These are phyloP conservation scores for Stigmatopora nigra DNA, from an alignment of 2,113 vertebrate species.

Conservation along the genomic window DNA sequence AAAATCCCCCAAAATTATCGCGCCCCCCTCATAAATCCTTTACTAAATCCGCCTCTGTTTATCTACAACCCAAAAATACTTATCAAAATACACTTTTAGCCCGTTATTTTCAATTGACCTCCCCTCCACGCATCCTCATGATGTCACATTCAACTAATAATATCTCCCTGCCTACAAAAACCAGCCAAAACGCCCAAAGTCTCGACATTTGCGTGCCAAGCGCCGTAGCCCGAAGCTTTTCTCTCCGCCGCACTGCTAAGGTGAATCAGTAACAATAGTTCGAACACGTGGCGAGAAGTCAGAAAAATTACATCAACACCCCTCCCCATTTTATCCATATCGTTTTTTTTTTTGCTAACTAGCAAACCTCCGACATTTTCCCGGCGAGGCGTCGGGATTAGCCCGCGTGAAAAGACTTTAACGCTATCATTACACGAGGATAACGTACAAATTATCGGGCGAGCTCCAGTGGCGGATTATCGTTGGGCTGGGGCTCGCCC, in stretches of 20 bases:
- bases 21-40: too few relatives aligned
- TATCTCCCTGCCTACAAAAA: not conserved
- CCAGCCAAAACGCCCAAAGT: not conserved
- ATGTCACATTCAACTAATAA: too few relatives aligned
- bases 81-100: too few relatives aligned
- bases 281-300: constrained; percentile 55
- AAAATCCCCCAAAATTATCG: too few relatives aligned
- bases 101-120: too few relatives aligned
- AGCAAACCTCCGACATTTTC: constrained; percentile 57
- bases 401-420: constrained; percentile 78
- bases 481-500: constrained; percentile 52
- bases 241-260: constrained; percentile 48
- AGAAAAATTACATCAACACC: constrained; percentile 60
- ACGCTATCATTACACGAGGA: constrained; percentile 88
- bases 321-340: constrained; percentile 34
- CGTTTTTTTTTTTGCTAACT: constrained; percentile 31
- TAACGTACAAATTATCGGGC: constrained; percentile 84
- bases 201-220: not conserved
- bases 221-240: constrained; percentile 31
- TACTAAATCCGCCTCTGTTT: too few relatives aligned
- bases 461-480: constrained; percentile 83
- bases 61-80: too few relatives aligned
- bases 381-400: constrained; percentile 72
- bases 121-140: too few relatives aligned
- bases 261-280: constrained; percentile 53